Evolutionary conservation across 2,113 vertebrate species (phyloP).

Genomic region (Nibea coibor): DNA sequence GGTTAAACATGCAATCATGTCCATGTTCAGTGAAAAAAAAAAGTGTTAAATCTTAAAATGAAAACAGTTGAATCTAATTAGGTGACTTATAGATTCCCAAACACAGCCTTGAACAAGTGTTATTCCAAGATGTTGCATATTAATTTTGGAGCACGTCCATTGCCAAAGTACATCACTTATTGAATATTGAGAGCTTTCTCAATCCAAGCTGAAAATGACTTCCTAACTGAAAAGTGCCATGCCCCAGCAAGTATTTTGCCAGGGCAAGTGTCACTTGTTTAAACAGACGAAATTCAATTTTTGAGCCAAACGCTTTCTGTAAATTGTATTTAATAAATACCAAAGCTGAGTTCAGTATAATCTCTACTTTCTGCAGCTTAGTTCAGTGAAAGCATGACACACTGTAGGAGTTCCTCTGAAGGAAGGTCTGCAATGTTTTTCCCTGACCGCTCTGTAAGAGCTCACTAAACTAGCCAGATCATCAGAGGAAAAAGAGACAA

Average conservation of each 20-base stretch:
- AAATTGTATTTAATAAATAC: neutral
- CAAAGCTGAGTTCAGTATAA: conserved; percentile 16
- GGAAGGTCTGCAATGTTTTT: conserved; percentile 47
- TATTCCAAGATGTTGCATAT: neutral
- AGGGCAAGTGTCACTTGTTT: neutral
- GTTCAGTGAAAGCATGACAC: conserved; percentile 33
- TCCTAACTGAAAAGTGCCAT: neutral
- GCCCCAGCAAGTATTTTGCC: neutral
- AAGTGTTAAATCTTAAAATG: neutral
- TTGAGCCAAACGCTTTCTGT: conserved; percentile 9
- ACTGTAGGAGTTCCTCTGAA: conserved; percentile 44
- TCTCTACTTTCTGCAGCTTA: conserved; percentile 33
- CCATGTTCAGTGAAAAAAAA: neutral
- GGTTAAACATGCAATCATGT: neutral
- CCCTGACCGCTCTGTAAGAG: conserved; percentile 48
- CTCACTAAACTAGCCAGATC: conserved; percentile 50
- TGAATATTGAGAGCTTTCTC: neutral
- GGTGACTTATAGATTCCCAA: neutral
- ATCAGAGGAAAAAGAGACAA: conserved; percentile 54
- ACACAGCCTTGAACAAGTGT: neutral
- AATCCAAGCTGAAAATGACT: neutral
- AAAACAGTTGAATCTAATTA: neutral
- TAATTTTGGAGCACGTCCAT: neutral
- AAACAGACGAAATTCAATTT: neutral
- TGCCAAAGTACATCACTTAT: neutral